Percentiles rank a stretch among this genome's conserved stretches.
phyloP scores from a whole-genome alignment of 23 tunicate species.

The Styela plicata region DNA sequence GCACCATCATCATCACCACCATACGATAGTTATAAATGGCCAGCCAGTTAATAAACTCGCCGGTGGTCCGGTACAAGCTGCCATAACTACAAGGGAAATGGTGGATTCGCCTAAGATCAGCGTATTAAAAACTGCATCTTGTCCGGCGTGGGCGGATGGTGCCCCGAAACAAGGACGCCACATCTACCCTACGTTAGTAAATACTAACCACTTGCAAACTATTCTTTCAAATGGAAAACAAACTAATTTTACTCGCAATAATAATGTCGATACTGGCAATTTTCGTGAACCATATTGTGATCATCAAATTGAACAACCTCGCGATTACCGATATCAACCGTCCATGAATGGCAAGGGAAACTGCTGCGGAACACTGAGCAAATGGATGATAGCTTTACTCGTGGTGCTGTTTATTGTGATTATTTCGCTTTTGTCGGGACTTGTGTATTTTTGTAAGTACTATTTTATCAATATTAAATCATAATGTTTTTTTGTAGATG shows the following conservation, averaged over 20 bases:
- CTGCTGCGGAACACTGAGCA: background rate
- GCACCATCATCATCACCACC: slow-evolving; percentile 5
- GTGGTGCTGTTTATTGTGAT: background rate
- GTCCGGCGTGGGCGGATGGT: slow-evolving; percentile 14
- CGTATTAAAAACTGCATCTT: slow-evolving; percentile 5
- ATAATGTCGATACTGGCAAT: background rate
- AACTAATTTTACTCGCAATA: background rate
- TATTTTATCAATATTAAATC: background rate
- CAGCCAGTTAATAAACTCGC: background rate
- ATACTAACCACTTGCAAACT: background rate
- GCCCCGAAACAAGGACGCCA: background rate
- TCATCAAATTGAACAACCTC: background rate
- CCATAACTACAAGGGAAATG: background rate
- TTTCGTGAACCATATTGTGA: background rate
- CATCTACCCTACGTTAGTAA: background rate
- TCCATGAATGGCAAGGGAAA: background rate
- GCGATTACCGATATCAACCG: background rate
- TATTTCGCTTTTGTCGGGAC: background rate
- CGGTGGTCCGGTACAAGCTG: background rate
- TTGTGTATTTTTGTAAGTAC: background rate
- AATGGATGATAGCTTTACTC: background rate
- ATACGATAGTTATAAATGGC: slow-evolving; percentile 4
- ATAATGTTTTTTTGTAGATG: too few relatives aligned
- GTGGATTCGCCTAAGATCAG: background rate
- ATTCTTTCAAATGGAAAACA: background rate